phyloP scores from a whole-genome alignment of 2,797 vertebrate genomes.

The Enteromius viviparus region DNA sequence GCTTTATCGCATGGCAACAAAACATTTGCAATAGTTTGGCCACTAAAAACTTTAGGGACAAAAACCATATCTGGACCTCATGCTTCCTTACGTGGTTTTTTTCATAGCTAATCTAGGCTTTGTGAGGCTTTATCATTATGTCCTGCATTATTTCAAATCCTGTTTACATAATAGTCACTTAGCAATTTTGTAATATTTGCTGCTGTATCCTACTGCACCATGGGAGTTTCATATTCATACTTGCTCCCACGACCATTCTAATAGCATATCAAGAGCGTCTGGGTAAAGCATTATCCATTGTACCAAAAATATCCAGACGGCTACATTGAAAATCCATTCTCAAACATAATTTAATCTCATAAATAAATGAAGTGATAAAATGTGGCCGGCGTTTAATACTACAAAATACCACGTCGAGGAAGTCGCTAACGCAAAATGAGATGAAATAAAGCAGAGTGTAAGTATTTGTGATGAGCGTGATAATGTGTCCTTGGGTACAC shows the following conservation, averaged over 20 bases:
- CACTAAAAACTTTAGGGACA: constrained; percentile 27
- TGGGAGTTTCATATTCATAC: constrained; percentile 4
- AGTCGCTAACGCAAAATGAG: neutral
- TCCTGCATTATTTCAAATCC: neutral
- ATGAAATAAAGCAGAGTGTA: neutral
- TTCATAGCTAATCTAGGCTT: neutral
- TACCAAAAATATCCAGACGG: constrained; percentile 22
- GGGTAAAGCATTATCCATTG: constrained; percentile 28
- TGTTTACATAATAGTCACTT: constrained; percentile 30
- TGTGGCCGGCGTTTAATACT: neutral
- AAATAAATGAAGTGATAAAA: constrained; percentile 31
- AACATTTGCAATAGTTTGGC: constrained; percentile 25
- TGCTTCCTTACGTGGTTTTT: neutral
- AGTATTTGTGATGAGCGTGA: constrained; percentile 32
- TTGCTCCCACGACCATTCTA: neutral
- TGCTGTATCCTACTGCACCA: neutral
- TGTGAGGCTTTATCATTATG: constrained; percentile 11
- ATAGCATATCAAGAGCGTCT: constrained; percentile 7
- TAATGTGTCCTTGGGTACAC: constrained; percentile 49
- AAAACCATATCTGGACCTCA: constrained; percentile 3
- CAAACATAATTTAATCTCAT: constrained; percentile 10
- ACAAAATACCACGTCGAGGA: neutral
- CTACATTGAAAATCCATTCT: constrained; percentile 27
- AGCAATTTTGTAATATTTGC: constrained; percentile 14
- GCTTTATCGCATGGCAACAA: constrained; percentile 41